A percentile compares a stretch with the other conserved stretches of the same genome.
These are phyloP conservation scores for Pyrocephalus nanus DNA, from an alignment of 2,797 vertebrate genomes.

Conservation along the genomic window DNA sequence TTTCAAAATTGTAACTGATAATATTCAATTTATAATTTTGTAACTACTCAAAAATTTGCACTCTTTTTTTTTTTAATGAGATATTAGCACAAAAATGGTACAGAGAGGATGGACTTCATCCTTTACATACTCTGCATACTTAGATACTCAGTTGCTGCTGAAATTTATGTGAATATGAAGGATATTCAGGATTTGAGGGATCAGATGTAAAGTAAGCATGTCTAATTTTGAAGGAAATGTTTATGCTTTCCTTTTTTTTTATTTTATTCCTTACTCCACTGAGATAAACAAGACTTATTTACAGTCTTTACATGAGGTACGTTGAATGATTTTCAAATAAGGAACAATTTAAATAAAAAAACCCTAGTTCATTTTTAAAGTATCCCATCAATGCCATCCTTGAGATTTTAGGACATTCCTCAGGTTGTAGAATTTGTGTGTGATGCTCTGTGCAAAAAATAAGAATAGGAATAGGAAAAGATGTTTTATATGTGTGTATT, in stretches of 20 bases:
- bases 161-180: background rate
- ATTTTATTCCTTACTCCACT: background rate
- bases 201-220: background rate
- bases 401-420: background rate
- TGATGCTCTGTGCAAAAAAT: background rate
- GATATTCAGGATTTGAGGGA: background rate
- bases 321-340: background rate
- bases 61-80: background rate
- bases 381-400: background rate
- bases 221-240: background rate
- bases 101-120: background rate
- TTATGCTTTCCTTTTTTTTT: background rate
- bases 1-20: background rate
- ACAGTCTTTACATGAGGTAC: background rate
- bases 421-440: background rate
- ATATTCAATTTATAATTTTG: background rate
- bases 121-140: background rate
- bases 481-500: too few relatives aligned
- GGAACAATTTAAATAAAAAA: background rate
- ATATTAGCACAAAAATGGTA: rapidly evolving
- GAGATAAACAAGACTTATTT: background rate
- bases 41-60: background rate
- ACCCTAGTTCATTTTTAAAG: background rate
- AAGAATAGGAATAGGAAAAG: background rate
- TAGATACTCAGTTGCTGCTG: background rate